Evolutionary conservation across 1,140 invertebrate species (phyloP).

Genomic region (Drosophila nigromelanica): DNA sequence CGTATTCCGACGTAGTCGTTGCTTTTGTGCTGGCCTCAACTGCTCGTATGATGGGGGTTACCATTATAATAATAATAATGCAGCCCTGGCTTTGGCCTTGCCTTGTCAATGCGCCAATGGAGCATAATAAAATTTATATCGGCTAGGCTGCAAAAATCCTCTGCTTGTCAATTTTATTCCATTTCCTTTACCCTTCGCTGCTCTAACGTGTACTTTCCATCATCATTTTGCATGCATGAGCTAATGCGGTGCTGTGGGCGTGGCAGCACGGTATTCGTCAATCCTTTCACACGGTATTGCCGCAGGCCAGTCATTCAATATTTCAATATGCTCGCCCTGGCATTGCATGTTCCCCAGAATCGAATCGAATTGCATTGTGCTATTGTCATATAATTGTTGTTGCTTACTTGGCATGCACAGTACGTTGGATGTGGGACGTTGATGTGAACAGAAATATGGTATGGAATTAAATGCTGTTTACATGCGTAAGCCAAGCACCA

Average conservation of each 20-base stretch:
- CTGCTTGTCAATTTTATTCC: conserved; percentile 61
- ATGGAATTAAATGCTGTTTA: neutral
- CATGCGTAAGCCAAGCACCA: neutral
- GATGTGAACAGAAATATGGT: neutral
- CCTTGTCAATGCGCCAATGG: conserved; percentile 32
- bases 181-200: conserved; percentile 31
- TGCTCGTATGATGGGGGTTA: neutral
- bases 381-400: conserved; percentile 4
- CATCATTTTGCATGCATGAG: conserved; percentile 36
- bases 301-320: conserved; percentile 62
- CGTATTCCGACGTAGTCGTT: conserved; percentile 1
- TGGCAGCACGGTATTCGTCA: conserved; percentile 7
- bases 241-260: conserved; percentile 3
- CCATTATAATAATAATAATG: conserved; percentile 24
- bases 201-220: conserved; percentile 23
- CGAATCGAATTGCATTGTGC: conserved; percentile 45
- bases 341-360: conserved; percentile 22
- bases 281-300: conserved; percentile 29
- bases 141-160: conserved; percentile 38
- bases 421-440: neutral
- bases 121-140: conserved; percentile 45
- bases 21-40: neutral
- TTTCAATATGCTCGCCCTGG: conserved; percentile 46
- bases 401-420: conserved; percentile 9
- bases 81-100: conserved; percentile 25